Conservation (phyloP, 2,888 invertebrate species). For the Orgyia antiqua region DNA sequence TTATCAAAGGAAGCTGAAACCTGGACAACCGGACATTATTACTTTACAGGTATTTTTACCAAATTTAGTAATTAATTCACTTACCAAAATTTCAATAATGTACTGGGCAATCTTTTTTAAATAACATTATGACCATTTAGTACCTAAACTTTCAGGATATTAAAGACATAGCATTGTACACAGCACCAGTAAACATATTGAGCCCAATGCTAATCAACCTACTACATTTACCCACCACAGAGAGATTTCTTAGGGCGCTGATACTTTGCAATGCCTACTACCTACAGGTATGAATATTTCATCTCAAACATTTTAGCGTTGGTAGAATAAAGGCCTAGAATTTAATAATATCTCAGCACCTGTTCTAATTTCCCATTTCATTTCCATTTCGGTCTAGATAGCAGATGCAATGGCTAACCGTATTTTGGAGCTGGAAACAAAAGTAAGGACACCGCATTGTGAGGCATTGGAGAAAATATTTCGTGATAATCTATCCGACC, state of each 20-base stretch:
- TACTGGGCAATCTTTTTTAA: too few relatives aligned
- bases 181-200: constrained; percentile 70
- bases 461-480: constrained; percentile 62
- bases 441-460: constrained; percentile 73
- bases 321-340: too few relatives aligned
- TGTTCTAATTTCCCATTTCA: background rate
- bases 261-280: constrained; percentile 81
- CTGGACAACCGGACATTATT: constrained; percentile 74
- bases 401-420: constrained; percentile 76
- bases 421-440: constrained; percentile 67
- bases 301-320: too few relatives aligned
- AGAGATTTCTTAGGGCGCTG: constrained; percentile 80
- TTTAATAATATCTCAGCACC: too few relatives aligned
- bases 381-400: constrained; percentile 42
- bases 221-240: constrained; percentile 77
- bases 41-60: constrained; percentile 56
- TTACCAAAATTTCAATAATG: background rate
- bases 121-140: too few relatives aligned
- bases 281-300: constrained; percentile 65
- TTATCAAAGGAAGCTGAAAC: constrained; percentile 76
- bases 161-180: constrained; percentile 75
- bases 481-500: constrained; percentile 75
- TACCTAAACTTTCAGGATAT: constrained; percentile 44
- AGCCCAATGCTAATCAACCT: constrained; percentile 79
- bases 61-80: background rate